Evolutionary conservation across 2,113 vertebrate species (phyloP).

Genomic region (Cyprinodon tularosa): DNA sequence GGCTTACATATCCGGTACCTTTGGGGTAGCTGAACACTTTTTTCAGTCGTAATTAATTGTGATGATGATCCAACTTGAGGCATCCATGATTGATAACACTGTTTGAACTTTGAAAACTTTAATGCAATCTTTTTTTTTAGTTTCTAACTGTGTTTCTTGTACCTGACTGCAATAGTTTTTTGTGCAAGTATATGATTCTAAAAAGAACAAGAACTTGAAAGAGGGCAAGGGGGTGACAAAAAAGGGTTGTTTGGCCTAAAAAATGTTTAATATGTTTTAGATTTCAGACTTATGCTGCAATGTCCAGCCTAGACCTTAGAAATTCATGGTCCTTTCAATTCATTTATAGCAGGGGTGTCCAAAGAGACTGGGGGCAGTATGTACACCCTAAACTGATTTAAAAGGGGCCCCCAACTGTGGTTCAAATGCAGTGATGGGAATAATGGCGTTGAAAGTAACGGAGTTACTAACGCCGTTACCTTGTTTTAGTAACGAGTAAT

Average conservation of each 20-base stretch:
- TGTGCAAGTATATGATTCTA: not conserved
- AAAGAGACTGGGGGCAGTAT: too few relatives aligned
- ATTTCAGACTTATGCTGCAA: not conserved
- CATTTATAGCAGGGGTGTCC: too few relatives aligned
- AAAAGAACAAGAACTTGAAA: not conserved
- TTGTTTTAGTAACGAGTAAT: too few relatives aligned
- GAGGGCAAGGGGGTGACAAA: not conserved
- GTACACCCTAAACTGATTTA: too few relatives aligned
- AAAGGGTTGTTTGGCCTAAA: not conserved
- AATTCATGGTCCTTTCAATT: too few relatives aligned
- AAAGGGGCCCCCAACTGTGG: too few relatives aligned
- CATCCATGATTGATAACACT: slow-evolving; percentile 6
- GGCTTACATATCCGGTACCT: slow-evolving; percentile 21
- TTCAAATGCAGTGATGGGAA: too few relatives aligned
- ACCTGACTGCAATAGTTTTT: not conserved
- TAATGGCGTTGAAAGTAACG: too few relatives aligned
- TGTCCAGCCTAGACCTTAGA: not conserved
- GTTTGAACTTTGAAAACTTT: slow-evolving; percentile 8
- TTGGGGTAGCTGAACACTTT: slow-evolving; percentile 46
- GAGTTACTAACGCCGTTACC: too few relatives aligned
- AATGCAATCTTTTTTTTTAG: not conserved
- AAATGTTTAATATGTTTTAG: not conserved
- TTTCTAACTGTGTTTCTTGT: not conserved
- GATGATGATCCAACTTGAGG: slow-evolving; percentile 12
- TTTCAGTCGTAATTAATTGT: slow-evolving; percentile 60